Evolutionary conservation across 92 coral and sea anemone genomes (phyloP).

Genomic region (Montipora capitata): DNA sequence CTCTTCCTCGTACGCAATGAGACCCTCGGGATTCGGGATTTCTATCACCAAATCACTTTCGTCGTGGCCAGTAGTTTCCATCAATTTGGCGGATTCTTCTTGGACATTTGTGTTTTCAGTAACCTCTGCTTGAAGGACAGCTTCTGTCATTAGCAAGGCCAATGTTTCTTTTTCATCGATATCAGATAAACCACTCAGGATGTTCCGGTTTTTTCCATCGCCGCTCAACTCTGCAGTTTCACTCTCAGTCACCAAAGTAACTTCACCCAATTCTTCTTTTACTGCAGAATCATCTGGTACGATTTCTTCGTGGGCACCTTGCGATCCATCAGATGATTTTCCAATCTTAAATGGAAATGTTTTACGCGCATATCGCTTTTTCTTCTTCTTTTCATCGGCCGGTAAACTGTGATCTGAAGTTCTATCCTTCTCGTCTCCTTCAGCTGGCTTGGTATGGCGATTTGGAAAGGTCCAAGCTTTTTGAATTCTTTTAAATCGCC

Average conservation of each 20-base stretch:
- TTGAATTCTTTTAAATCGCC: not conserved
- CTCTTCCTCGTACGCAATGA: not conserved
- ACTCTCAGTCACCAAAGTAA: not conserved
- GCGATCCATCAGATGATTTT: not conserved
- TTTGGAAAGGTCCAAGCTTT: not conserved
- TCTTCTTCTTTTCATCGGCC: slow-evolving; percentile 17
- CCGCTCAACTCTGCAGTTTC: slow-evolving; percentile 1
- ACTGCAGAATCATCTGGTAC: not conserved
- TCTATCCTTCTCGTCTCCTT: not conserved
- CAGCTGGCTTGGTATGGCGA: not conserved
- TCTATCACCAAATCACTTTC: not conserved
- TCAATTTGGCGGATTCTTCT: slow-evolving; percentile 4
- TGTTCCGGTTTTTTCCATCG: not conserved
- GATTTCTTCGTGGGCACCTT: not conserved
- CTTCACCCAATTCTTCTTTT: not conserved
- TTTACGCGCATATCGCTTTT: slow-evolving; percentile 3
- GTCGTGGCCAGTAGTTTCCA: not conserved
- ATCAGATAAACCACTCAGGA: not conserved
- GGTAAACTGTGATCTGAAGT: not conserved
- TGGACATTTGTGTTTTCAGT: not conserved
- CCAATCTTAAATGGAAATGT: slow-evolving; percentile 3
- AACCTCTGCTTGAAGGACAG: not conserved
- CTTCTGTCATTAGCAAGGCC: not conserved
- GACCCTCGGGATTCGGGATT: slow-evolving; percentile 22
- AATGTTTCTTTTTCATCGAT: not conserved